phyloP scores from a whole-genome alignment of 2,113 vertebrate genomes.

The Rhineura floridana region DNA sequence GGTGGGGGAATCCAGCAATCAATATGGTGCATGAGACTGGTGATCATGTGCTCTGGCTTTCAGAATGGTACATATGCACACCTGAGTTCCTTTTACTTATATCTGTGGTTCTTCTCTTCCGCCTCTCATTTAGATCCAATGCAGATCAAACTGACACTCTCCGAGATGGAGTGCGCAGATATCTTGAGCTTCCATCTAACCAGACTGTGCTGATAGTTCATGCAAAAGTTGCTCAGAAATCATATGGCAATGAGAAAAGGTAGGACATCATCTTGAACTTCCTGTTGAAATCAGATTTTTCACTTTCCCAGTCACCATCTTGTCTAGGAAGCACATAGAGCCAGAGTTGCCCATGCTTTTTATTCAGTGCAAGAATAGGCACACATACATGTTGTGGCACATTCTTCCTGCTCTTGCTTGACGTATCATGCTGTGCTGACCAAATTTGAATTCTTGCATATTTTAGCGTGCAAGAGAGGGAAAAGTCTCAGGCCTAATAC shows the following conservation, averaged over 20 bases:
- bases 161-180: slow-evolving; percentile 73
- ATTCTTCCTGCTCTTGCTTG: not conserved
- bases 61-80: not conserved
- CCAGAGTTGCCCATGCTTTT: not conserved
- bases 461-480: not conserved
- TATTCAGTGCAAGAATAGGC: too few relatives aligned
- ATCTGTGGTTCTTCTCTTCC: not conserved
- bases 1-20: not conserved
- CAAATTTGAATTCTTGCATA: not conserved
- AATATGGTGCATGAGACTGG: not conserved
- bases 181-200: slow-evolving; percentile 81
- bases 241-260: slow-evolving; percentile 95
- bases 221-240: slow-evolving; percentile 95
- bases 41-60: not conserved
- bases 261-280: slow-evolving; percentile 49
- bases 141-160: slow-evolving; percentile 58
- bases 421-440: not conserved
- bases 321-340: not conserved
- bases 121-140: slow-evolving; percentile 59
- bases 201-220: slow-evolving; percentile 89
- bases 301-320: too few relatives aligned
- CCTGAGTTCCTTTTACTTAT: not conserved
- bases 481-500: not conserved
- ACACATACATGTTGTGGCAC: not conserved
- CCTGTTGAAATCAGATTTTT: not conserved